These are phyloP conservation scores for Zophobas atratus DNA, from an alignment of 1,140 invertebrate species.

Conservation along the genomic window DNA sequence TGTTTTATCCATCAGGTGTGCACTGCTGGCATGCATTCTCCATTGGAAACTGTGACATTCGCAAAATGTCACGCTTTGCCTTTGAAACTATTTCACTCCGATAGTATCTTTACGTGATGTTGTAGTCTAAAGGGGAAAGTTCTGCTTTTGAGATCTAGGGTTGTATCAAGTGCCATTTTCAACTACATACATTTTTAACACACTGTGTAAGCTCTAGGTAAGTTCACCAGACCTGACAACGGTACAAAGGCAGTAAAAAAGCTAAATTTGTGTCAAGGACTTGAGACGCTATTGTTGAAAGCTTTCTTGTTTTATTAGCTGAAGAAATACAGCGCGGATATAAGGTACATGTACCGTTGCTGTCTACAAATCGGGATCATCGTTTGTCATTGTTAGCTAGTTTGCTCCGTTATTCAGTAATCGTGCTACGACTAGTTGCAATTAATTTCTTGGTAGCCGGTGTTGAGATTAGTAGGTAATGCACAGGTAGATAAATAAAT, in stretches of 20 bases:
- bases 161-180: not conserved
- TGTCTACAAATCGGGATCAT: constrained; percentile 7
- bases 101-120: constrained; percentile 18
- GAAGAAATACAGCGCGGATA: not conserved
- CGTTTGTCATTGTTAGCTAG: constrained; percentile 2
- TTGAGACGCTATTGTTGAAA: constrained; percentile 8
- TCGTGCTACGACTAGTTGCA: not conserved
- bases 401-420: not conserved
- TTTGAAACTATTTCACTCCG: constrained; percentile 35
- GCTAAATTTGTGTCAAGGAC: not conserved
- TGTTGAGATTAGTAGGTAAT: not conserved
- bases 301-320: not conserved
- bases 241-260: not conserved
- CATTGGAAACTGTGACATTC: constrained; percentile 37
- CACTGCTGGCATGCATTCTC: constrained; percentile 25
- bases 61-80: constrained; percentile 41
- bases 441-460: constrained; percentile 3
- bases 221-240: not conserved
- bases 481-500: not conserved
- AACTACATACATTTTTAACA: not conserved
- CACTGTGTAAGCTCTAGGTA: not conserved
- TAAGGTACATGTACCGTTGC: not conserved
- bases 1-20: constrained; percentile 26
- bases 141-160: not conserved
- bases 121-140: constrained; percentile 1